These are phyloP conservation scores for Varanus komodoensis DNA, from an alignment of 2,113 vertebrate species.

Conservation along the genomic window DNA sequence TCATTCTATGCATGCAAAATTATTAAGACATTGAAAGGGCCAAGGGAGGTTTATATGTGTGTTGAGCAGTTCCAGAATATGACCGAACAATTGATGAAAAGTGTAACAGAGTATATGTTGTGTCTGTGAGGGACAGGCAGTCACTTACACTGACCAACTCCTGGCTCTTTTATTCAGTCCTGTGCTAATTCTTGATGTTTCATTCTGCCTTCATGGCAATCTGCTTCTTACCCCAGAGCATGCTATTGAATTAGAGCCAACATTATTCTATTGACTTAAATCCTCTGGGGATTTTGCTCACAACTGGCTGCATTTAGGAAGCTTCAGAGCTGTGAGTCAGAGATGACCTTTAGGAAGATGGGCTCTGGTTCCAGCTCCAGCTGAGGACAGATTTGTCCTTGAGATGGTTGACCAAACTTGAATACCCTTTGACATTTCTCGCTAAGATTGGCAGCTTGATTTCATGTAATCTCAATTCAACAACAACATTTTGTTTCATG, in stretches of 20 bases:
- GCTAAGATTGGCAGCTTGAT: constrained; percentile 25
- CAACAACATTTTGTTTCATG: background rate
- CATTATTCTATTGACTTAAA: constrained; percentile 29
- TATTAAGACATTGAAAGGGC: background rate
- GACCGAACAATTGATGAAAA: background rate
- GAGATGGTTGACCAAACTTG: constrained; percentile 45
- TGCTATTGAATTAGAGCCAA: constrained; percentile 49
- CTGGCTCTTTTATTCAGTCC: background rate
- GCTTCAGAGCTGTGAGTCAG: constrained; percentile 60
- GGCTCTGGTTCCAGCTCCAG: constrained; percentile 46
- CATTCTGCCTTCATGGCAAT: constrained; percentile 36
- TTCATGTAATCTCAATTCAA: constrained; percentile 56
- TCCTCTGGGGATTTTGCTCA: constrained; percentile 45
- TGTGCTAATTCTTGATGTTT: background rate
- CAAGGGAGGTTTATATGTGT: background rate
- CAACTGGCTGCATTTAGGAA: constrained; percentile 40
- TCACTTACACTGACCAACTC: background rate
- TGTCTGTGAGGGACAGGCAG: background rate
- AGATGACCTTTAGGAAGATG: constrained; percentile 58
- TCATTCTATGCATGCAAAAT: background rate
- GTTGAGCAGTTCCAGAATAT: background rate
- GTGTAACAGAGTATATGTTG: background rate
- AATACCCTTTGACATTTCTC: constrained; percentile 50
- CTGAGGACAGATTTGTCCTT: constrained; percentile 31
- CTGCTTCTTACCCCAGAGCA: constrained; percentile 33